These are phyloP conservation scores for Oryctes rhinoceros DNA, from an alignment of 1,140 invertebrate genomes.

Conservation along the genomic window DNA sequence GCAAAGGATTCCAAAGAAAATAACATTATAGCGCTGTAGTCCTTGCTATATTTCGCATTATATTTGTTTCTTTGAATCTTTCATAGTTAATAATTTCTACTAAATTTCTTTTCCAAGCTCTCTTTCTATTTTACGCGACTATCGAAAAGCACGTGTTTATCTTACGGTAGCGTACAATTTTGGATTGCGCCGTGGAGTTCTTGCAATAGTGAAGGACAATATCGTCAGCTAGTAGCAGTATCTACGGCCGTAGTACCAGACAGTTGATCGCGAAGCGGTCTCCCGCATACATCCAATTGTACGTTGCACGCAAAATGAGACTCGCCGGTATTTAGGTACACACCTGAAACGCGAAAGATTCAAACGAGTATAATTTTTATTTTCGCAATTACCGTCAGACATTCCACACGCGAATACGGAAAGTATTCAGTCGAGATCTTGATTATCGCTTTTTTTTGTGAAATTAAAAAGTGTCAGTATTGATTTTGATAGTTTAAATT, in stretches of 20 bases:
- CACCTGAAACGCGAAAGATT: background rate
- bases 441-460: background rate
- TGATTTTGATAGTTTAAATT: constrained; percentile 4
- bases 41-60: too few relatives aligned
- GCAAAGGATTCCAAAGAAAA: too few relatives aligned
- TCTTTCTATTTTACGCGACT: too few relatives aligned
- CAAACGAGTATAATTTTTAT: background rate
- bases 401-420: background rate
- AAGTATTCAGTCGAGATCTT: background rate
- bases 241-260: background rate
- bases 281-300: background rate
- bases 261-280: background rate
- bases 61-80: too few relatives aligned
- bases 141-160: background rate
- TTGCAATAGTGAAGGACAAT: constrained; percentile 9
- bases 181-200: background rate
- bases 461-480: background rate
- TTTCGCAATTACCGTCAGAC: background rate
- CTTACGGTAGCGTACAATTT: background rate
- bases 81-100: too few relatives aligned
- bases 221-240: background rate
- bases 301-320: background rate
- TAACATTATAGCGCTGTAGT: too few relatives aligned
- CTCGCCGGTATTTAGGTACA: background rate
- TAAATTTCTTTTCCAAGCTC: too few relatives aligned